phyloP scores from a whole-genome alignment of 2,797 vertebrate genomes.

The Periparus ater region DNA sequence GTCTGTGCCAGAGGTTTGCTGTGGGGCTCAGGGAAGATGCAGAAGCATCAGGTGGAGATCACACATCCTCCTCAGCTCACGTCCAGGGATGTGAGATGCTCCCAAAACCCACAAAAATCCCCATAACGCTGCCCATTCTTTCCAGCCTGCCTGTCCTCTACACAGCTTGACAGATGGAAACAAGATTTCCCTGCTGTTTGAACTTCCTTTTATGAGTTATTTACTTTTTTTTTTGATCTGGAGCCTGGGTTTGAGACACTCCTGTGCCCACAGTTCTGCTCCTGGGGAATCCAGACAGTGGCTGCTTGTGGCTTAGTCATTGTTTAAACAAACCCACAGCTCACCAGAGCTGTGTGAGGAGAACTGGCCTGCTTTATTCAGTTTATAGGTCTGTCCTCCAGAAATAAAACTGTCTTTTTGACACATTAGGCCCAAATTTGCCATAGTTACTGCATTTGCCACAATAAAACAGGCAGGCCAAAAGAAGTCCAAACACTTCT shows the following conservation, averaged over 20 bases:
- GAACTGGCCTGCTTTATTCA: neutral
- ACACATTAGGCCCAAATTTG: neutral
- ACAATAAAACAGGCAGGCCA: neutral
- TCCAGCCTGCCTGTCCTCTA: neutral
- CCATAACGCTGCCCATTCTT: neutral
- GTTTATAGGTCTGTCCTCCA: neutral
- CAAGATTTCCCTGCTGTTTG: conserved; percentile 7
- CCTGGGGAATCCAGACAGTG: neutral
- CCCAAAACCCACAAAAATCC: neutral
- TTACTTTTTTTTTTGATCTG: neutral
- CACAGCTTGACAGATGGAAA: neutral
- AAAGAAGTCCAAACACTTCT: neutral
- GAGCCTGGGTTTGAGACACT: neutral
- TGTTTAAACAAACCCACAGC: conserved; percentile 5
- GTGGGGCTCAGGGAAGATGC: neutral
- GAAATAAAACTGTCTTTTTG: neutral
- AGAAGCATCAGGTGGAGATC: neutral
- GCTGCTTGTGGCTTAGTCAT: neutral
- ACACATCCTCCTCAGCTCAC: neutral
- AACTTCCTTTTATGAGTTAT: conserved; percentile 11
- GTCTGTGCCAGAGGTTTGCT: neutral
- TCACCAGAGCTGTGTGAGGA: neutral
- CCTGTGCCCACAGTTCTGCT: neutral
- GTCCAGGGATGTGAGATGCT: neutral
- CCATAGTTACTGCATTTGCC: neutral